Evolutionary conservation across 2,888 invertebrate genomes (phyloP), one percentile per base, ranked within the genome.

Genomic region (Ophonus ardosiacus): DNA sequence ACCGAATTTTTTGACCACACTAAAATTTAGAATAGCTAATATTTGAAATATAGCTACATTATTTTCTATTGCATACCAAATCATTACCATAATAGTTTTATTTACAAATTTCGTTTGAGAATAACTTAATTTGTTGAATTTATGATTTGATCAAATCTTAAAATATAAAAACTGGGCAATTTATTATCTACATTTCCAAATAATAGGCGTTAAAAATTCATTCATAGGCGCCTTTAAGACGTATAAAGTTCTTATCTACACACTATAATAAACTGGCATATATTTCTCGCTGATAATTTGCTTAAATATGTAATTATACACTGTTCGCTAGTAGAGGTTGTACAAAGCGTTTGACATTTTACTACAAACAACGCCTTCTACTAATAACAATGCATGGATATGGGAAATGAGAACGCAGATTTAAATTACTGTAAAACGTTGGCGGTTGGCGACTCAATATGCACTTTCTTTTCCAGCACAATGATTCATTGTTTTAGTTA

Each of bases 331-430:
- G 7, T 24, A 63, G 24, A 63, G 63, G 21, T 24, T 24, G n/a
- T n/a, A 63, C 24, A 18, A 63, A 63, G 63, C 63, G 21, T 63
- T 24, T 63, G 63, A 63, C 63, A 63, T 63, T 63, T 63, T 63
- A 24, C 4, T 63, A 63, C 13, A n/a, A n/a, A n/a, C 18, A 63
- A 63, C 63, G 63, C 63, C 63, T 63, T 24, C 63, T 8, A 31
- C 18, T 63, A 63, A 63, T 63, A 63, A 63, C 63, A 63, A 63
- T 24, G 63, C 63, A 63, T 63, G 63, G 21, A n/a, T 63, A 63
- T 24, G 24, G 24, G 63, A 63, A 63, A 24, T 63, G 21, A n/a
- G 24, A 24, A 63, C 63, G 24, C 7, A 63, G 24, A 18, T 63
- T 10, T 63, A 63, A 63, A 63, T 63, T 63, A 4, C 63, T 63